Evolutionary conservation across 1,140 invertebrate genomes (phyloP).

Genomic region (Lamellibrachia luymesi): DNA sequence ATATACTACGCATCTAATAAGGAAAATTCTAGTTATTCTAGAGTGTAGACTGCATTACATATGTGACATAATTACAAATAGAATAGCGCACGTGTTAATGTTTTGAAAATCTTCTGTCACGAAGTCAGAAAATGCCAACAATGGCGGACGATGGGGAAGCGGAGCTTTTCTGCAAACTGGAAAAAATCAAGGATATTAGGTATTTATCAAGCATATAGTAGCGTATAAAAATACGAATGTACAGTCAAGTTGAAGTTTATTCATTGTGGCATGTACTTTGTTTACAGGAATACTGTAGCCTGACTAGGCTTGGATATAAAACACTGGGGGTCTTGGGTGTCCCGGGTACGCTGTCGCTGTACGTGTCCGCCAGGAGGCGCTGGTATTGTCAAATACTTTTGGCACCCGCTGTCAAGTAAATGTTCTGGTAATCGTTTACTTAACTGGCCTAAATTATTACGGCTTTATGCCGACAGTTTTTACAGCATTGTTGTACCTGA

Average conservation of each 20-base stretch:
- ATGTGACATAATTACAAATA: background rate
- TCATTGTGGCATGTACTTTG: background rate
- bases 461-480: too few species aligned
- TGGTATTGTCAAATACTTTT: too few species aligned
- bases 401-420: too few species aligned
- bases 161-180: conserved; percentile 12
- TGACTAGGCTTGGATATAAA: background rate
- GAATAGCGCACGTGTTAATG: conserved; percentile 4
- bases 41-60: background rate
- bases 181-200: conserved; percentile 16
- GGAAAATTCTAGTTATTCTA: background rate
- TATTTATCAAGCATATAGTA: background rate
- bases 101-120: conserved; percentile 6
- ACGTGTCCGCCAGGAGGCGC: too few species aligned
- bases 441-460: too few species aligned
- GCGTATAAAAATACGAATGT: background rate
- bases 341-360: background rate
- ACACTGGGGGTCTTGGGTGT: background rate
- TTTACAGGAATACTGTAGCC: background rate
- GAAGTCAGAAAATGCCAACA: background rate
- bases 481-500: too few species aligned
- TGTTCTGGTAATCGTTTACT: too few species aligned
- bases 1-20: background rate
- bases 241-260: background rate
- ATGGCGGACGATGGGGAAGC: conserved; percentile 13